Conservation (phyloP, 2,888 invertebrate species). For the Furcula furcula region DNA sequence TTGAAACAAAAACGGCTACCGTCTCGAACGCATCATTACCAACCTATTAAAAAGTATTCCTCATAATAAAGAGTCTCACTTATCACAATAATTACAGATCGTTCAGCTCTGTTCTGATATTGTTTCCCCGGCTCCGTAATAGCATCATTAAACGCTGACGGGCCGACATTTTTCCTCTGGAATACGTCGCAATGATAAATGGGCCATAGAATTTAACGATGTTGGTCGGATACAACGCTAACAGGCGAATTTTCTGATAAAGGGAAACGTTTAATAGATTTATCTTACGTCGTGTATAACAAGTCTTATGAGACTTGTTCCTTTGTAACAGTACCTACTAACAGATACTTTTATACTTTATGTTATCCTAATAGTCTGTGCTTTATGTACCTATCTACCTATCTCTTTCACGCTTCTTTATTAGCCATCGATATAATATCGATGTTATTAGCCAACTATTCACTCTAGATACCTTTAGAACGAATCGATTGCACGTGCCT, state of each 20-base stretch:
- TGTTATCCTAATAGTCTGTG: too few species aligned
- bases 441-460: too few species aligned
- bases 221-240: constrained; percentile 22
- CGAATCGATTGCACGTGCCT: too few species aligned
- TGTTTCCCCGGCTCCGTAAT: constrained; percentile 41
- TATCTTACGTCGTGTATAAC: not conserved
- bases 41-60: constrained; percentile 15
- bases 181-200: constrained; percentile 41
- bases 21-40: constrained; percentile 14
- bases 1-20: constrained; percentile 9
- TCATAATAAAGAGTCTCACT: constrained; percentile 13
- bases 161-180: constrained; percentile 31
- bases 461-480: too few species aligned
- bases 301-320: too few species aligned
- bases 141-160: constrained; percentile 43
- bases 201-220: constrained; percentile 38
- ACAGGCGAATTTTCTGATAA: constrained; percentile 8
- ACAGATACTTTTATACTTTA: too few species aligned
- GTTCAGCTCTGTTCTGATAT: constrained; percentile 30
- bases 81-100: constrained; percentile 29
- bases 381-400: too few species aligned
- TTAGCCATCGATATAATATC: too few species aligned
- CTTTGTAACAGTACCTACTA: too few species aligned
- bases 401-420: too few species aligned
- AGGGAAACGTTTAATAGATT: not conserved